Evolutionary conservation across 2,888 invertebrate genomes (phyloP), one percentile per base, ranked within the genome.

Genomic region (Capitulum mitella): DNA sequence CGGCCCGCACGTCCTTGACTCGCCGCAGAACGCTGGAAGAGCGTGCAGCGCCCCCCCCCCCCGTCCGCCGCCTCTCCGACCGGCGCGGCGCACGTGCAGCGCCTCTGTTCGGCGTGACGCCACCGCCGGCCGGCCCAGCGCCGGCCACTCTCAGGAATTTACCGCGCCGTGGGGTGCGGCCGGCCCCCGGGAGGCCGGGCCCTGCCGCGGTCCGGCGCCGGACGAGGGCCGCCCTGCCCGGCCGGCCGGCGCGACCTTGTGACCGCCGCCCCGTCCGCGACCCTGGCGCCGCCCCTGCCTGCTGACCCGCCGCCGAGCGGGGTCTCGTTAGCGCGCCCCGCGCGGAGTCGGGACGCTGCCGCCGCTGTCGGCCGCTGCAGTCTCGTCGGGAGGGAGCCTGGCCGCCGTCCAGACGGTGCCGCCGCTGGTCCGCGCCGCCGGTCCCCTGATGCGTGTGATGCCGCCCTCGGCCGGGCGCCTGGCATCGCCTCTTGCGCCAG

Each of bases 71-170:
- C 3, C 34, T 3, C 61, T 29, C 32, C 48, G 48, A 19, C 16
- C 48, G 16, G 16, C 64, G 64, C 64, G 64, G 64, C 37, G 70
- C 70, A 70, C 70, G 70, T 70, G 70, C 70, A 70, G 37, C 10
- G 40, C 26, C 26, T 40, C 26, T n/a, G n/a, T n/a, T 16, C 40
- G 29, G 6, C 70, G 70, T 70, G 70, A 70, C 70, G 70, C 70
- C 37, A 70, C 29, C 6, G 37, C 12, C 26, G 12, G 70, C 22
- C 19, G 34, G 16, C 34, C 19, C 34, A 22, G 19, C 5, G 19
- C 10, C 34, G 64, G 14, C 64, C 12, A 3, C 16, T 14, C 19
- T 2, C 34, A 32, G 64, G 64, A 32, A 64, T 64, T 34, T 19
- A 19, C 19, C 64, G 64, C 34, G 32, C 34, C 16, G 64, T 34